Conservation (phyloP, 2,888 invertebrate species). For the Melanophora roralis region DNA sequence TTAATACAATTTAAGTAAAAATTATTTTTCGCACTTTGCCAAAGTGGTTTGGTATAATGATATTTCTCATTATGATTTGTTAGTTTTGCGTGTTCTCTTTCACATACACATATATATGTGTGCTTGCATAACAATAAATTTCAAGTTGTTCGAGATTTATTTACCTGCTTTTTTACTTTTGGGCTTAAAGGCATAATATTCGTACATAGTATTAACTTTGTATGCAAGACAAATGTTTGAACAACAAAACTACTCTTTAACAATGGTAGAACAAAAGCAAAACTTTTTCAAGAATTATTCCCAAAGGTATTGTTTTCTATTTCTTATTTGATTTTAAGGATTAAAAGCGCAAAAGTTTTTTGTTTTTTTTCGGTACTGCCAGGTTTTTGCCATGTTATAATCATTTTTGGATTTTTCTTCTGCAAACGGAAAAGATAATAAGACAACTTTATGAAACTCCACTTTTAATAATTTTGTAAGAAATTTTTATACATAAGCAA, state of each 20-base stretch:
- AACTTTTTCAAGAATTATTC: constrained; percentile 4
- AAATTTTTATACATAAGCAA: no score
- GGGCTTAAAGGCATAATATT: neutral
- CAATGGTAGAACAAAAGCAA: constrained; percentile 8
- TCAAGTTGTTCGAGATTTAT: constrained; percentile 3
- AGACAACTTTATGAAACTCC: no score
- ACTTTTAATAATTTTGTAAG: no score
- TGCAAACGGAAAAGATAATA: no score
- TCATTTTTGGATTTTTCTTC: no score
- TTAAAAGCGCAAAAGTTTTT: neutral
- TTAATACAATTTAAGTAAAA: no score
- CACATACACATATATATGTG: constrained; percentile 40
- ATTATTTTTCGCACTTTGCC: no score
- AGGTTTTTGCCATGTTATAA: no score
- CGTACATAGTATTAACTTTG: neutral
- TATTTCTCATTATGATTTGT: no score
- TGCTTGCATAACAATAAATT: constrained; percentile 55
- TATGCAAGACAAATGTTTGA: neutral
- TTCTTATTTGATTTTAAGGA: neutral
- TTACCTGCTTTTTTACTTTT: neutral
- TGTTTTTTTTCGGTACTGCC: neutral
- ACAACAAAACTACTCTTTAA: neutral
- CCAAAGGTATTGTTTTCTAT: neutral
- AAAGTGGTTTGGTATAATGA: no score
- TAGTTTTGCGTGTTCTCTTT: no score